phyloP scores from a whole-genome alignment of 1,140 invertebrate genomes.

The Drosophila repleta region DNA sequence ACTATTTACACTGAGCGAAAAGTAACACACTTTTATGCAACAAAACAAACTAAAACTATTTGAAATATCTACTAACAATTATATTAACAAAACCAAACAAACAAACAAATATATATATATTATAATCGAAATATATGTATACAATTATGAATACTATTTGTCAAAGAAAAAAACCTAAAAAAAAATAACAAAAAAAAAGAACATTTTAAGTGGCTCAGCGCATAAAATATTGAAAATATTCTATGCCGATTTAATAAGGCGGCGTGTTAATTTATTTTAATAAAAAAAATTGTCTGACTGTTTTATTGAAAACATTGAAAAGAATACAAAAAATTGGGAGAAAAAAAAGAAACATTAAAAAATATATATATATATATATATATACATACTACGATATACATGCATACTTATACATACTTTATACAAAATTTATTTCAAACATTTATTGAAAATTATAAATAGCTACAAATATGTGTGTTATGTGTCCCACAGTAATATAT shows the following conservation, averaged over 20 bases:
- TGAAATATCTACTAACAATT: slow-evolving; percentile 22
- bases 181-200: background rate
- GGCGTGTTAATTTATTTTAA: slow-evolving; percentile 59
- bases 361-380: slow-evolving; percentile 55
- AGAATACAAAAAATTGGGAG: background rate
- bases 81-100: slow-evolving; percentile 42
- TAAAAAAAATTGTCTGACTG: slow-evolving; percentile 75
- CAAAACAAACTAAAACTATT: slow-evolving; percentile 21
- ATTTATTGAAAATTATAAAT: slow-evolving; percentile 57
- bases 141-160: slow-evolving; percentile 56
- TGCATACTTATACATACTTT: slow-evolving; percentile 50
- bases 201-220: slow-evolving; percentile 67
- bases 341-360: slow-evolving; percentile 27
- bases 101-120: slow-evolving; percentile 42
- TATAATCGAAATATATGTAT: slow-evolving; percentile 49
- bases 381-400: slow-evolving; percentile 54
- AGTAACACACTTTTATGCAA: slow-evolving; percentile 50
- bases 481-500: slow-evolving; percentile 44
- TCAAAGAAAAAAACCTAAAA: slow-evolving; percentile 36
- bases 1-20: slow-evolving; percentile 54
- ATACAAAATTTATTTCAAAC: slow-evolving; percentile 45
- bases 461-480: slow-evolving; percentile 60
- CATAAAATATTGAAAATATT: slow-evolving; percentile 78
- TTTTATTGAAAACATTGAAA: slow-evolving; percentile 52
- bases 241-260: slow-evolving; percentile 47